These are phyloP conservation scores for Ceratina calcarata DNA, from an alignment of 1,140 invertebrate genomes.

Conservation along the genomic window DNA sequence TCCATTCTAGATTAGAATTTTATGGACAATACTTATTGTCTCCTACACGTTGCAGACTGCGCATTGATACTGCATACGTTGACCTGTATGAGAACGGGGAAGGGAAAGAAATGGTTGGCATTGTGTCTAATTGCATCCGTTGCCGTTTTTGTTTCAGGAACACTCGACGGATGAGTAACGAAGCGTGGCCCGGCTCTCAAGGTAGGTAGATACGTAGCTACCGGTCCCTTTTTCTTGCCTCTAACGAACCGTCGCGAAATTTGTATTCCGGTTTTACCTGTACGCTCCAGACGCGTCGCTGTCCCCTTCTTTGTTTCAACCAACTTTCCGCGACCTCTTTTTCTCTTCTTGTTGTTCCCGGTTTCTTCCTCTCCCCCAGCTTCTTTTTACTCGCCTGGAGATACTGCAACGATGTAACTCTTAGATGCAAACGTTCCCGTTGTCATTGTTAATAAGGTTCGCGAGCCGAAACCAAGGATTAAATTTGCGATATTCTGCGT, in stretches of 20 bases:
- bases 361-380: too few relatives aligned
- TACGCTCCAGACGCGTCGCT: neutral
- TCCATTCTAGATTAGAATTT: too few relatives aligned
- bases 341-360: neutral
- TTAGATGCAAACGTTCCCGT: too few relatives aligned
- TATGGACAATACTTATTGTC: neutral
- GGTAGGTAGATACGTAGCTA: slow-evolving; percentile 19
- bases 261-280: slow-evolving; percentile 25
- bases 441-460: too few relatives aligned
- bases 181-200: slow-evolving; percentile 44
- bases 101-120: neutral
- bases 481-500: too few relatives aligned
- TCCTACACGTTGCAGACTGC: neutral
- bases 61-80: neutral
- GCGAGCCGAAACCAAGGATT: too few relatives aligned
- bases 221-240: slow-evolving; percentile 27
- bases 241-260: slow-evolving; percentile 43
- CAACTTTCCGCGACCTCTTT: neutral
- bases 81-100: neutral
- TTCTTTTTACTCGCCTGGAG: too few relatives aligned
- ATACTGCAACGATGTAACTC: too few relatives aligned
- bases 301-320: neutral
- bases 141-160: slow-evolving; percentile 48
- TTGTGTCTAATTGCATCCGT: slow-evolving; percentile 49
- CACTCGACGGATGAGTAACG: slow-evolving; percentile 47